Percentiles rank a stretch among this genome's conserved stretches.
phyloP scores from a whole-genome alignment of 2,888 invertebrate species.

The Leucophora obtusa region DNA sequence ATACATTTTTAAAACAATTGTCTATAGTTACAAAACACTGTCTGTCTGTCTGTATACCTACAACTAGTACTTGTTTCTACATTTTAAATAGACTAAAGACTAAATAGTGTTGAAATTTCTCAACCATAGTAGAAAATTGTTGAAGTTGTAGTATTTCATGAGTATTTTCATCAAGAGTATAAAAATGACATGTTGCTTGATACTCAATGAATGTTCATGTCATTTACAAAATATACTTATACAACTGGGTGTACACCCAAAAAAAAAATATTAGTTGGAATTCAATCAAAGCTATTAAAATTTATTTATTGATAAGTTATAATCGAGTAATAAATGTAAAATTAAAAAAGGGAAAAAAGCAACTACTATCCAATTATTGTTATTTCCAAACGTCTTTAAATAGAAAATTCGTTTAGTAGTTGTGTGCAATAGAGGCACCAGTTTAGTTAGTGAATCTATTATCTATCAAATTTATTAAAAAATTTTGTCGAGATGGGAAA shows the following conservation, averaged over 20 bases:
- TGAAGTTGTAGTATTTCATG: conserved; percentile 21
- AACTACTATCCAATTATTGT: too few relatives aligned
- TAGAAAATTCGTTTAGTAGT: too few relatives aligned
- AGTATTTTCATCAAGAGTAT: conserved; percentile 65
- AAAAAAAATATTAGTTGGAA: too few relatives aligned
- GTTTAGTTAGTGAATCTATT: too few relatives aligned
- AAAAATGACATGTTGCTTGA: conserved; percentile 68
- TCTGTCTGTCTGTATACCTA: background rate
- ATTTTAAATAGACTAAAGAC: conserved; percentile 38
- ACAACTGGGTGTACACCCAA: conserved; percentile 29
- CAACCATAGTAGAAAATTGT: conserved; percentile 43
- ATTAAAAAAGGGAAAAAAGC: too few relatives aligned
- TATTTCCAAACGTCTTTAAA: too few relatives aligned
- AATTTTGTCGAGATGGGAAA: too few relatives aligned
- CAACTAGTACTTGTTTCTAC: conserved; percentile 21
- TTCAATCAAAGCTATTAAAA: too few relatives aligned
- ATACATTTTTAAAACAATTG: conserved; percentile 47
- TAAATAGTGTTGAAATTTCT: conserved; percentile 63
- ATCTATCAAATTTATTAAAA: too few relatives aligned
- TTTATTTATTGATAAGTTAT: too few relatives aligned
- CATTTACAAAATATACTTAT: conserved; percentile 49
- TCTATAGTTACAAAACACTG: conserved; percentile 44
- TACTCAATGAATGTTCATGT: conserved; percentile 63
- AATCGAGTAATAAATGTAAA: too few relatives aligned
- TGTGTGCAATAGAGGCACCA: too few relatives aligned